Evolutionary conservation across 2,797 vertebrate genomes (phyloP).

Genomic region (Karalla daura): DNA sequence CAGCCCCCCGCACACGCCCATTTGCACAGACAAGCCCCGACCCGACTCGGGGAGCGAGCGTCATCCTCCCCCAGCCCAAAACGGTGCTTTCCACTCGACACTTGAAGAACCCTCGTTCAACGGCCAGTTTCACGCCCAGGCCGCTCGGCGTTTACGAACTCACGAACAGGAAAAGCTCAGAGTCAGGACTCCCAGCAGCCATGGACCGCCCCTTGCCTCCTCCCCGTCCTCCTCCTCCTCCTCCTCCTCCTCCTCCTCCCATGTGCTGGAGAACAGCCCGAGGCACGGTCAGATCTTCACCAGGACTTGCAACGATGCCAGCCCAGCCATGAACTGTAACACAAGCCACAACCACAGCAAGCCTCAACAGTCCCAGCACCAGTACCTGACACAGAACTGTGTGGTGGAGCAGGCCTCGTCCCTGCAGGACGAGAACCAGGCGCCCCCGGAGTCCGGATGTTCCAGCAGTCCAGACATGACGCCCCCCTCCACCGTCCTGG

Average conservation of each 20-base stretch:
- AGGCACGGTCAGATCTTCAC: slow-evolving; percentile 56
- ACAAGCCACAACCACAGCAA: slow-evolving; percentile 69
- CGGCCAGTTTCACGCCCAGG: slow-evolving; percentile 57
- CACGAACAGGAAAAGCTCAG: slow-evolving; percentile 60
- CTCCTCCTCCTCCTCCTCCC: too few species aligned
- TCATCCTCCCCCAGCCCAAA: slow-evolving; percentile 76
- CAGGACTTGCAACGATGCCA: slow-evolving; percentile 79
- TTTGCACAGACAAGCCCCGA: slow-evolving; percentile 84
- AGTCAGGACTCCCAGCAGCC: slow-evolving; percentile 68
- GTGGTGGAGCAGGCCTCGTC: slow-evolving; percentile 40
- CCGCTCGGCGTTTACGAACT: slow-evolving; percentile 74
- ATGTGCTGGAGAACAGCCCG: slow-evolving; percentile 54
- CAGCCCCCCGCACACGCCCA: slow-evolving; percentile 73
- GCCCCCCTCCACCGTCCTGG: slow-evolving; percentile 75
- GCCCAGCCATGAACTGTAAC: slow-evolving; percentile 73
- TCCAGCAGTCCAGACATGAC: slow-evolving; percentile 68
- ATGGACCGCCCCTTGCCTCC: slow-evolving; percentile 51
- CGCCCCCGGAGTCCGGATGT: slow-evolving; percentile 57
- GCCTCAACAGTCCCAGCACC: slow-evolving; percentile 57
- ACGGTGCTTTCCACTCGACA: slow-evolving; percentile 84
- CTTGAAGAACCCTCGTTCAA: slow-evolving; percentile 85
- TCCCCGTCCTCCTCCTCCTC: too few species aligned
- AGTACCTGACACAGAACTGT: slow-evolving; percentile 52
- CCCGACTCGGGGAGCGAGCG: slow-evolving; percentile 62
- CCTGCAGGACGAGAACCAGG: slow-evolving; percentile 75